Percentiles rank a stretch among this genome's conserved stretches.
Conservation (phyloP, 2,113 vertebrate genomes). For the Callorhinus ursinus region DNA sequence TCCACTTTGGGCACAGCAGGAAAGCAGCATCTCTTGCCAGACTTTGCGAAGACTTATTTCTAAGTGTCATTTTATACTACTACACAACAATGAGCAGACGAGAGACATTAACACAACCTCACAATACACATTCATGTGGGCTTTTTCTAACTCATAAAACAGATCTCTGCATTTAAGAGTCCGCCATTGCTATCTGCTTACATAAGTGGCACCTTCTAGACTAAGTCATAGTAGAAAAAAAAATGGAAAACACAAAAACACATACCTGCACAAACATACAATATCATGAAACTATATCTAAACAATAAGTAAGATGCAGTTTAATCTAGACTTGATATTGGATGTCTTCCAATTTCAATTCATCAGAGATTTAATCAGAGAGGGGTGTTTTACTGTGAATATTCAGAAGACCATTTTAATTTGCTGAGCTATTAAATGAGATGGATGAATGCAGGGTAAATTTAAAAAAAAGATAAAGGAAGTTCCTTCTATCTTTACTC, state of each 20-base stretch:
- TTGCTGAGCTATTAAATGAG: constrained; percentile 54
- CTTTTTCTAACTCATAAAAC: not conserved
- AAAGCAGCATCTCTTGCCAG: not conserved
- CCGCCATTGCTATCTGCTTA: not conserved
- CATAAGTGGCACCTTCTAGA: not conserved
- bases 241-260: not conserved
- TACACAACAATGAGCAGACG: not conserved
- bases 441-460: not conserved
- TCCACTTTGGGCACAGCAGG: not conserved
- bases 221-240: not conserved
- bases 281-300: not conserved
- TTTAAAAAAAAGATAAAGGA: not conserved
- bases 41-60: not conserved
- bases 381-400: constrained; percentile 24
- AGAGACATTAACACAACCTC: not conserved
- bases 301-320: not conserved
- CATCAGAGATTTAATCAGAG: constrained; percentile 54
- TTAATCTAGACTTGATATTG: constrained; percentile 24
- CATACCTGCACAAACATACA: not conserved
- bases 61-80: not conserved
- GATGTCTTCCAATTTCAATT: constrained; percentile 2
- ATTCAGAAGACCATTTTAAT: constrained; percentile 26
- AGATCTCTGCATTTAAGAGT: not conserved
- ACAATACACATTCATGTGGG: not conserved
- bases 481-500: not conserved